phyloP scores from a whole-genome alignment of 2,888 invertebrate species.

The Pherbina coryleti region DNA sequence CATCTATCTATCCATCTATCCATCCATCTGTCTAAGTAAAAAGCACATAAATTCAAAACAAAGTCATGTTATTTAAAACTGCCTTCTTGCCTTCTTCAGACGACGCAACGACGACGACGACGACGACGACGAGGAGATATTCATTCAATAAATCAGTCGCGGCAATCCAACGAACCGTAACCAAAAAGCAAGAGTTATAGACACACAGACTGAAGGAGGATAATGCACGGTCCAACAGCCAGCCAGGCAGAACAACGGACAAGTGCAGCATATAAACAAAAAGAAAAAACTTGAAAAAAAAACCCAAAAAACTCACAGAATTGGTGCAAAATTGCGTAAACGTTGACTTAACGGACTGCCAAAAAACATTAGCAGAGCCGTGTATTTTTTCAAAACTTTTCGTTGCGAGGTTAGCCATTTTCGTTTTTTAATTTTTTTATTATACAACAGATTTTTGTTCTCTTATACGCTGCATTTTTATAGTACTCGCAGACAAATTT shows the following conservation, averaged over 20 bases:
- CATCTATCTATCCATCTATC: not conserved
- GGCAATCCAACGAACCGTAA: conserved; percentile 1
- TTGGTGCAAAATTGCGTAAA: conserved; percentile 6
- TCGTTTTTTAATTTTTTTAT: not conserved
- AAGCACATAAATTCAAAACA: conserved; percentile 16
- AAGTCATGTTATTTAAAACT: conserved; percentile 2
- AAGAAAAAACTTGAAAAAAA: not conserved
- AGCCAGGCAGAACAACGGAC: not conserved
- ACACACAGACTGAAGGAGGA: not conserved
- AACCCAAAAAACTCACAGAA: not conserved
- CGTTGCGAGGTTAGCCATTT: not conserved
- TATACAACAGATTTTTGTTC: not conserved
- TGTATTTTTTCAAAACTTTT: not conserved
- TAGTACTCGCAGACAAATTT: conserved; percentile 58
- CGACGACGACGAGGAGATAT: conserved; percentile 14
- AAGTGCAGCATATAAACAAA: not conserved
- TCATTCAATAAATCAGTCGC: conserved; percentile 29
- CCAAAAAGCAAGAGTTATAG: not conserved
- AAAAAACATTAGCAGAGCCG: conserved; percentile 4
- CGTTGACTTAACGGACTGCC: not conserved
- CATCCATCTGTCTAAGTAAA: not conserved
- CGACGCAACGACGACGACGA: not conserved
- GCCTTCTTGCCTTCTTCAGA: not conserved
- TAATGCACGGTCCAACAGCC: not conserved
- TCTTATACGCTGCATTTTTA: conserved; percentile 11